Evolutionary conservation across 2,797 vertebrate genomes (phyloP).

Genomic region (Syngnathus rostellatus): DNA sequence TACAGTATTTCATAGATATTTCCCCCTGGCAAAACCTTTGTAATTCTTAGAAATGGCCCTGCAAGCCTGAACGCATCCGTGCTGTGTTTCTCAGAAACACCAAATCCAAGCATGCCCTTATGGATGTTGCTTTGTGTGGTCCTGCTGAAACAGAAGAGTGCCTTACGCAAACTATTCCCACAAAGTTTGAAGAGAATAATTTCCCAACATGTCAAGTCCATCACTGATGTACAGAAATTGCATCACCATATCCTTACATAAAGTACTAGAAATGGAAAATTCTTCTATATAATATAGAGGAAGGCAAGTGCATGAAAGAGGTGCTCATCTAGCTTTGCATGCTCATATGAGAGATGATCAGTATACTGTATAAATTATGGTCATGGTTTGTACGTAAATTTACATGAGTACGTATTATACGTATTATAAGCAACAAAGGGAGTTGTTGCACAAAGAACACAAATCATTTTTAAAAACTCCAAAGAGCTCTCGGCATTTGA

Average conservation of each 20-base stretch:
- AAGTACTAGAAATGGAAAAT: neutral
- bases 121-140: neutral
- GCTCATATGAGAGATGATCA: too few species aligned
- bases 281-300: neutral
- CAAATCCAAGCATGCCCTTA: conserved; percentile 2
- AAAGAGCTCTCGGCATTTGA: too few species aligned
- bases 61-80: conserved; percentile 17
- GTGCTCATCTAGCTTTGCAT: neutral
- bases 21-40: conserved; percentile 21
- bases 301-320: neutral
- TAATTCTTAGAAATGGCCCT: conserved; percentile 17
- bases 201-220: neutral
- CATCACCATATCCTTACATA: neutral
- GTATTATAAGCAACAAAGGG: too few species aligned
- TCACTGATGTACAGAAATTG: neutral
- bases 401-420: too few species aligned
- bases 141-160: neutral
- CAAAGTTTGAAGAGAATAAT: neutral
- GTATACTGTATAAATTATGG: too few species aligned
- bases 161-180: neutral
- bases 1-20: conserved; percentile 8
- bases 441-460: too few species aligned
- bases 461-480: too few species aligned
- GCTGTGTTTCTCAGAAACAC: conserved; percentile 10
- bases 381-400: too few species aligned